Conservation (phyloP, 2,888 invertebrate genomes). For the Dicranocentrus wangi region DNA sequence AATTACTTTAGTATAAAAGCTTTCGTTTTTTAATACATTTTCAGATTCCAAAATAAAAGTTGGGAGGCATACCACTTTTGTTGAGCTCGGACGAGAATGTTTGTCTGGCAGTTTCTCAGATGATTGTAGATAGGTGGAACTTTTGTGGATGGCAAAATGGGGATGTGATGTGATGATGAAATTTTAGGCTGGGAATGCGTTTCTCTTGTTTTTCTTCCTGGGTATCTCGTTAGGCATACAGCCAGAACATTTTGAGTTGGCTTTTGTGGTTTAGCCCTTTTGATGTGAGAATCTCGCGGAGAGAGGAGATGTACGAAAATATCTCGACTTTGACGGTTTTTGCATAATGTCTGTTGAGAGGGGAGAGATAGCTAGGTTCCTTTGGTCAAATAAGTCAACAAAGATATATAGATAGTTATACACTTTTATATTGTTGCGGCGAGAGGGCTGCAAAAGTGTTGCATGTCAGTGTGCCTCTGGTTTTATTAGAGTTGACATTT, state of each 20-base stretch:
- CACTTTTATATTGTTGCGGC: background rate
- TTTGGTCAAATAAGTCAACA: conserved; percentile 12
- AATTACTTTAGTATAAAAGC: background rate
- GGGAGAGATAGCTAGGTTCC: background rate
- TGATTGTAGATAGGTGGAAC: background rate
- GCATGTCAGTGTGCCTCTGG: background rate
- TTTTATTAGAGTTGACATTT: conserved; percentile 40
- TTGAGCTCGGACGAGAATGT: too few relatives aligned
- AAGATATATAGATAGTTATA: background rate
- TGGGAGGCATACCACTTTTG: too few relatives aligned
- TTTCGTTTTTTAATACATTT: too few relatives aligned
- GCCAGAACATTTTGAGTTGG: conserved; percentile 19
- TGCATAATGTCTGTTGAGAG: background rate
- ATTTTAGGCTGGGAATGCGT: conserved; percentile 24
- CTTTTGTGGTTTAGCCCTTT: too few relatives aligned
- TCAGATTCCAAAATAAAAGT: too few relatives aligned
- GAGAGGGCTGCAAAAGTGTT: background rate
- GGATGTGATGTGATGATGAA: background rate
- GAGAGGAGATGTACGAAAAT: too few relatives aligned
- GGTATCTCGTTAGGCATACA: conserved; percentile 1
- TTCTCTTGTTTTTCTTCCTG: conserved; percentile 11
- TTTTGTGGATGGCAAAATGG: background rate
- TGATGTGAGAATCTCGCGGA: background rate
- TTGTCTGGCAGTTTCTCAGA: background rate
- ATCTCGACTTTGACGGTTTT: background rate